Evolutionary conservation across 2,797 vertebrate species (phyloP), one percentile per base, ranked within the genome.

Genomic region (Cryptoblepharus egeriae): DNA sequence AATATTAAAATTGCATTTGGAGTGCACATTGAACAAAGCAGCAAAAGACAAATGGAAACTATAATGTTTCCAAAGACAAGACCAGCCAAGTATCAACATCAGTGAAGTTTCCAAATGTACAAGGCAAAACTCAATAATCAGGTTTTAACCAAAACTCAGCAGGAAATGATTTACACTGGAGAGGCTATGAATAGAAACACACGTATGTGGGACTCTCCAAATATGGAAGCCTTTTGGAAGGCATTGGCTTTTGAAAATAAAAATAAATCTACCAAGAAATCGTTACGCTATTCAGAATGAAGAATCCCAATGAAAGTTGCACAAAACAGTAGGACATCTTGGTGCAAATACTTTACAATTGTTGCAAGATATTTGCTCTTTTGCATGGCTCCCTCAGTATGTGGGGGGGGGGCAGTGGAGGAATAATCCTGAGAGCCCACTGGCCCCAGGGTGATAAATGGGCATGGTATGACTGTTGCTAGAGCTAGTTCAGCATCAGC

Each of bases 61-160:
- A 80, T 70, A 63, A 83, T 45, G 8, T n/a, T 74, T 79, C 12
- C 45, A 70, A 75, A n/a, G 61, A 64, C 3, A 55, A 75, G 73
- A 88, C 26, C 75, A 75, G 52, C 79, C 0, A 5, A 79, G 63
- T 65, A 52, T 87, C 60, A 8, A 61, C 82, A 74, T 73, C 61
- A 84, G 60, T 4, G 22, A 76, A 68, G 24, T 57, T 75, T 86
- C 74, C 26, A 86, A 70, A 84, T n/a, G 58, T 78, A 85, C 74
- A 84, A 88, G 85, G 58, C 64, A 87, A 89, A 89, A 83, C 85
- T 87, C 37, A 85, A 82, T 73, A 42, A 63, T 18, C 64, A 26
- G 49, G 79, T 55, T 49, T n/a, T 69, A 75, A 16, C 37, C 57
- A 28, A 68, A 20, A n/a, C 11, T 67, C 64, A 45, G 37, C 30